Base-by-base conservation (phyloP, 2,113 vertebrate genomes). In the Pedetes capensis region DNA sequence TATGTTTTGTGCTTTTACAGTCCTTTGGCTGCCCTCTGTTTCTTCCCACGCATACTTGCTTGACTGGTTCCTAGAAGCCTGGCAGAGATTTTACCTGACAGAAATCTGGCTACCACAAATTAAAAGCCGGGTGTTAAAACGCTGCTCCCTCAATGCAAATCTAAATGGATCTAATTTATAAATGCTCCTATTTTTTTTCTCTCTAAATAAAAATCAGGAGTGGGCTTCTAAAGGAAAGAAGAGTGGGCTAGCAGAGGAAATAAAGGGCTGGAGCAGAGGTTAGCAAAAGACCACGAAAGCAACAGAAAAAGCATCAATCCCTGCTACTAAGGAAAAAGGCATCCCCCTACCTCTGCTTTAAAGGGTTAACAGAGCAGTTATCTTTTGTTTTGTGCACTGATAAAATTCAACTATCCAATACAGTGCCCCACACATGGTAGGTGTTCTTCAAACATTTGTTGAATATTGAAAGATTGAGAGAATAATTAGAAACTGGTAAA, bases 1-100 rank as follows among this genome's bases (percentile, higher is more conserved):
- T 32, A 0, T 1, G 63, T 25, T 68, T 89, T 75, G n/a, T n/a
- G 29, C 63, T 71, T 66, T 81, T 42, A 34, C 61, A 93, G 93
- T 22, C 94, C 95, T 94, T 97, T 97, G 95, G 89, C 93, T 95
- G 93, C 93, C 92, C 95, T 93, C 93, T 55, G 27, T 68, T 92
- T 63, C 93, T 93, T 78, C 74, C 49, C 51, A 91, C 51, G 39
- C 85, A 79, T 34, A 74, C 95, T 76, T 55, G 96, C 95, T 86
- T 71, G 86, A 96, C 95, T 90, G 93, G 96, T 97, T 97, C 95
- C 90, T 86, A 85, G 95, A 96, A 88, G 74, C 66, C 89, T 82
- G 72, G 92, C 84, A 82, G 44, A 71, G 51, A 55, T 89, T 76
- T 42, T 71, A 74, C 68, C 44, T 95, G 59, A 63, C 42, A 44